These are phyloP conservation scores for Carassius carassius DNA, from an alignment of 2,113 vertebrate species.

Conservation along the genomic window DNA sequence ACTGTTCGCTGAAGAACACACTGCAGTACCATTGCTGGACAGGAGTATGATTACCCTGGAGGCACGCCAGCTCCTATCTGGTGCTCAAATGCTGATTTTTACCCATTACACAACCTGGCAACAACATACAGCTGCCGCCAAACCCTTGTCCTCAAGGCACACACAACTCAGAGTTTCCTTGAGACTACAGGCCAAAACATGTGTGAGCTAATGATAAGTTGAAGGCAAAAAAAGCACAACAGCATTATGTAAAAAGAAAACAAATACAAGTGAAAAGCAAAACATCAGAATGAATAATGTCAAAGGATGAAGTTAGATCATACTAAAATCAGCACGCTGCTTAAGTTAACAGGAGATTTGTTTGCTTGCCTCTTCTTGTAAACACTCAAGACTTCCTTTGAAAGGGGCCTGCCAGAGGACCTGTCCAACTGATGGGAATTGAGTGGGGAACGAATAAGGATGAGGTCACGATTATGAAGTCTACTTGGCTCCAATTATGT, in stretches of 20 bases:
- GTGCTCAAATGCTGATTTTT: constrained; percentile 39
- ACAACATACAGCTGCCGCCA: constrained; percentile 31
- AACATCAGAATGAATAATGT: constrained; percentile 42
- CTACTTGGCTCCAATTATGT: constrained; percentile 48
- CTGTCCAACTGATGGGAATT: constrained; percentile 41
- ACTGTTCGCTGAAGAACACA: neutral
- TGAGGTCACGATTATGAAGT: constrained; percentile 54
- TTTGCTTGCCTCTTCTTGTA: constrained; percentile 20
- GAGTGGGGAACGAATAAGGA: constrained; percentile 11
- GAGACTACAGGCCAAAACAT: constrained; percentile 50
- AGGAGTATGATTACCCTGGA: constrained; percentile 31
- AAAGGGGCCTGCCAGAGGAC: constrained; percentile 50
- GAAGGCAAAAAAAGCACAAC: constrained; percentile 29
- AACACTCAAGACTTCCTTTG: constrained; percentile 34
- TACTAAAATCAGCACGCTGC: constrained; percentile 39
- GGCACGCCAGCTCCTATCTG: constrained; percentile 35
- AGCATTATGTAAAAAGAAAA: constrained; percentile 47
- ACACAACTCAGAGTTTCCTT: constrained; percentile 52
- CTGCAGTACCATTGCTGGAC: constrained; percentile 16
- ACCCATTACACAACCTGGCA: constrained; percentile 58
- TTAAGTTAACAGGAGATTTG: constrained; percentile 32
- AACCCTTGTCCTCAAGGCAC: constrained; percentile 20
- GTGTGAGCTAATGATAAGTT: constrained; percentile 50
- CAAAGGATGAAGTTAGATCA: constrained; percentile 55
- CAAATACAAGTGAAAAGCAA: constrained; percentile 40